Conservation (phyloP, 2,797 vertebrate species). For the Pteropus rufus region DNA sequence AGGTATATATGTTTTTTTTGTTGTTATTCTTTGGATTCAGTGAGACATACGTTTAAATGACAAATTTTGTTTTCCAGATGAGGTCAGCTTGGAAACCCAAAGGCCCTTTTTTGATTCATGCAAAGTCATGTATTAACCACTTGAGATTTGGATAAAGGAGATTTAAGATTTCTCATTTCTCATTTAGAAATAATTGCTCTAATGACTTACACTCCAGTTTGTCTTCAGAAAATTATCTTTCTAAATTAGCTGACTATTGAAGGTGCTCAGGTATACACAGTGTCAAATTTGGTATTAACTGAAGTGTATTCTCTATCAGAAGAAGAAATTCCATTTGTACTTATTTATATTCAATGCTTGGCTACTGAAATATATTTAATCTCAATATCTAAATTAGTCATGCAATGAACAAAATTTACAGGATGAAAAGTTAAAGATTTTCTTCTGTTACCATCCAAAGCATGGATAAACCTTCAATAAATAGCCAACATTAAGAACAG, state of each 20-base stretch:
- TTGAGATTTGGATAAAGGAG: conserved; percentile 80
- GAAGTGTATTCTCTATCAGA: conserved; percentile 73
- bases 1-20: conserved; percentile 28
- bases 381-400: neutral
- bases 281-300: conserved; percentile 81
- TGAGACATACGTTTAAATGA: conserved; percentile 74
- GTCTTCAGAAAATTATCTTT: conserved; percentile 81
- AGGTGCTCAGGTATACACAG: conserved; percentile 77
- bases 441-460: neutral
- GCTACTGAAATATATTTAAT: neutral
- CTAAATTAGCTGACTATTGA: conserved; percentile 79
- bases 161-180: conserved; percentile 73
- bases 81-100: conserved; percentile 78
- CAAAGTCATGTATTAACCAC: conserved; percentile 84
- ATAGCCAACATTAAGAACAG: neutral
- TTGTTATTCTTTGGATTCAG: conserved; percentile 58
- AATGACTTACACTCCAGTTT: conserved; percentile 79
- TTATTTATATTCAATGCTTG: neutral
- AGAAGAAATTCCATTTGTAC: conserved; percentile 71
- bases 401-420: neutral
- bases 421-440: neutral
- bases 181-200: conserved; percentile 82
- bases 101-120: conserved; percentile 81
- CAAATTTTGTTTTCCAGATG: conserved; percentile 80
- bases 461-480: neutral